Evolutionary conservation across 2,888 invertebrate species (phyloP).

Genomic region (Drosophila paracracens): DNA sequence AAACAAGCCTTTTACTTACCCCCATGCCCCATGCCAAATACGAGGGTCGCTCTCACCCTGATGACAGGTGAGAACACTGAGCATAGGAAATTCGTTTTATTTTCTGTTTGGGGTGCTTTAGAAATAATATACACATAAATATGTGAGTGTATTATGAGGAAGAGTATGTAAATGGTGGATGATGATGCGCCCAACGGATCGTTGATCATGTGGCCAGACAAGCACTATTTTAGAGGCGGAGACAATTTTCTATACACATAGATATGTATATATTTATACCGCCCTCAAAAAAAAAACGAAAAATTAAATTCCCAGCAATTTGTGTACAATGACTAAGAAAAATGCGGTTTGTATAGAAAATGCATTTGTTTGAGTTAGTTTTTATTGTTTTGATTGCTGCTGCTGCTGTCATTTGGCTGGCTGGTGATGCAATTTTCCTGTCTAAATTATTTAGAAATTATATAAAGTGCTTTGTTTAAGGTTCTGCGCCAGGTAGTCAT

Average conservation of each 20-base stretch:
- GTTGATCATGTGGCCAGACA: slow-evolving; percentile 42
- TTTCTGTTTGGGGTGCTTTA: slow-evolving; percentile 31
- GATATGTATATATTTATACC: slow-evolving; percentile 5
- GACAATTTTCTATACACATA: slow-evolving; percentile 7
- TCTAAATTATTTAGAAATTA: slow-evolving; percentile 59
- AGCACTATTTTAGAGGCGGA: slow-evolving; percentile 5
- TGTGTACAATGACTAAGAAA: slow-evolving; percentile 35
- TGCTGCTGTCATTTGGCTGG: slow-evolving; percentile 9
- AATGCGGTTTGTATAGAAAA: slow-evolving; percentile 21
- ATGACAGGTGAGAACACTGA: slow-evolving; percentile 38
- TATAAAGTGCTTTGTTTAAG: slow-evolving; percentile 46
- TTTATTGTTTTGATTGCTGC: slow-evolving; percentile 15
- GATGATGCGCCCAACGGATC: slow-evolving; percentile 34
- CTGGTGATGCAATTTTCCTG: slow-evolving; percentile 63
- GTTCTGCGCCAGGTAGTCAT: slow-evolving; percentile 20
- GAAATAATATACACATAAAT: background rate
- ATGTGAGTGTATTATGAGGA: background rate
- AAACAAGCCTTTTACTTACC: slow-evolving; percentile 33
- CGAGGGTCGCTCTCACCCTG: slow-evolving; percentile 10
- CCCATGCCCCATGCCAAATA: slow-evolving; percentile 1
- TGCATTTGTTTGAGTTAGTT: slow-evolving; percentile 26
- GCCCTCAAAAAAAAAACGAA: slow-evolving; percentile 15
- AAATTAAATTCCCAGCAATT: slow-evolving; percentile 46
- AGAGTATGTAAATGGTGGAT: slow-evolving; percentile 8
- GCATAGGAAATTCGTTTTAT: slow-evolving; percentile 3